phyloP scores from a whole-genome alignment of 2,888 invertebrate genomes.

The Caenorhabditis japonica region DNA sequence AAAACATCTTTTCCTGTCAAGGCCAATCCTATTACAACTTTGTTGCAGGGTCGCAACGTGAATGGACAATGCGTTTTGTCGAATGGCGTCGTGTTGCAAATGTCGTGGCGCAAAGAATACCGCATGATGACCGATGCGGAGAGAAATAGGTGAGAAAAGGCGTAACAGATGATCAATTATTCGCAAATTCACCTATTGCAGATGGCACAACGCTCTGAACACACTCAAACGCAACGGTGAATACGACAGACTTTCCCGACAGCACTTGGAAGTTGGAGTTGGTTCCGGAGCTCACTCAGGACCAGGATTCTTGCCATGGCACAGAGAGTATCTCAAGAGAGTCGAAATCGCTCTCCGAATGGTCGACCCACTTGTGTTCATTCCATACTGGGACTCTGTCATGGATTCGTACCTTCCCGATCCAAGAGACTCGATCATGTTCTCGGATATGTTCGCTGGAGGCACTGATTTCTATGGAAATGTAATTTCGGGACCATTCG shows the following conservation, averaged over 20 bases:
- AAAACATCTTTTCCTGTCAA: no score
- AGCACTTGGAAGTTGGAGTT: slow-evolving; percentile 71
- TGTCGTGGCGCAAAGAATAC: slow-evolving; percentile 75
- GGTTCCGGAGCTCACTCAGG: slow-evolving; percentile 75
- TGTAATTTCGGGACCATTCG: slow-evolving; percentile 74
- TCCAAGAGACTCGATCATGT: slow-evolving; percentile 77
- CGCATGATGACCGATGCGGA: slow-evolving; percentile 76
- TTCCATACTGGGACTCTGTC: slow-evolving; percentile 79
- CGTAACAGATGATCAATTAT: neutral
- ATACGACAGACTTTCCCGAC: slow-evolving; percentile 71
- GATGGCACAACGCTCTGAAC: slow-evolving; percentile 75
- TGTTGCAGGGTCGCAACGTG: slow-evolving; percentile 65
- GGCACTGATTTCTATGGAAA: slow-evolving; percentile 72
- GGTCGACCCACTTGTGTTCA: slow-evolving; percentile 77
- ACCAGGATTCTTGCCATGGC: slow-evolving; percentile 76
- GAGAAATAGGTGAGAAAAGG: slow-evolving; percentile 57
- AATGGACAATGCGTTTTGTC: slow-evolving; percentile 73
- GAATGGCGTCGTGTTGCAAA: slow-evolving; percentile 69
- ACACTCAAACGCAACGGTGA: slow-evolving; percentile 74
- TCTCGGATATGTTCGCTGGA: slow-evolving; percentile 77
- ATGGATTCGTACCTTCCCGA: slow-evolving; percentile 77
- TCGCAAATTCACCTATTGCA: slow-evolving; percentile 9
- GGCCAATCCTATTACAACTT: neutral
- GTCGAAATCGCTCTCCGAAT: slow-evolving; percentile 74
- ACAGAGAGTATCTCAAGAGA: slow-evolving; percentile 72